Evolutionary conservation across 2,888 invertebrate species (phyloP).

Genomic region (Microctonus aethiopoides): DNA sequence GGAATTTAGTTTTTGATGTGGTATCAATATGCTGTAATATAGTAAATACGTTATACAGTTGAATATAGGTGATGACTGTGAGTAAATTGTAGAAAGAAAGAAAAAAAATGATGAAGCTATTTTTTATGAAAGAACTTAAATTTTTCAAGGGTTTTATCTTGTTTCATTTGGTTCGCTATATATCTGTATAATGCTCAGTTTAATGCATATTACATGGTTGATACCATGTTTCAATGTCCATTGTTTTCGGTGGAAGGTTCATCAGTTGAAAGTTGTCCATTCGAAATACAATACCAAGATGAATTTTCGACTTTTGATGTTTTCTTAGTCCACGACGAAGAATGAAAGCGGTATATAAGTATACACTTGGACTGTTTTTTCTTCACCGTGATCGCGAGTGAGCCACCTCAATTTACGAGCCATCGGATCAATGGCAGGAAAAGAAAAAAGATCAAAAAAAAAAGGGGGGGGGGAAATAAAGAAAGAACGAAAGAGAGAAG

Average conservation of each 20-base stretch:
- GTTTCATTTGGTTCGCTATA: background rate
- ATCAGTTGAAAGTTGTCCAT: slow-evolving; percentile 7
- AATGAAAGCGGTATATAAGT: slow-evolving; percentile 7
- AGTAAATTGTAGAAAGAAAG: too few species aligned
- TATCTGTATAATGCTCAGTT: background rate
- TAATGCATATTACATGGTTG: background rate
- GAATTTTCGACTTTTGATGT: slow-evolving; percentile 5
- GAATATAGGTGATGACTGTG: too few species aligned
- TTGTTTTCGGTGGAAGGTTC: slow-evolving; percentile 3
- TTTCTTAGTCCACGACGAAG: background rate
- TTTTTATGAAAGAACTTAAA: background rate
- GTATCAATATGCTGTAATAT: slow-evolving; percentile 4
- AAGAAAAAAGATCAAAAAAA: slow-evolving; percentile 37
- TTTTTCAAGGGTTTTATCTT: background rate
- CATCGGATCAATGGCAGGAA: slow-evolving; percentile 25
- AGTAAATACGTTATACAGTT: too few species aligned
- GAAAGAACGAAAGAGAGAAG: background rate
- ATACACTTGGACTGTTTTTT: slow-evolving; percentile 1
- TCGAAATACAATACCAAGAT: slow-evolving; percentile 4
- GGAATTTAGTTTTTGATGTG: background rate
- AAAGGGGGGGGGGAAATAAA: background rate
- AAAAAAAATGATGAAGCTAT: too few species aligned
- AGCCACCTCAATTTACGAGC: slow-evolving; percentile 10
- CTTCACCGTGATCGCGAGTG: background rate
- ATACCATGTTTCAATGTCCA: background rate